Conservation (phyloP, 2,797 vertebrate genomes). For the Falco peregrinus region DNA sequence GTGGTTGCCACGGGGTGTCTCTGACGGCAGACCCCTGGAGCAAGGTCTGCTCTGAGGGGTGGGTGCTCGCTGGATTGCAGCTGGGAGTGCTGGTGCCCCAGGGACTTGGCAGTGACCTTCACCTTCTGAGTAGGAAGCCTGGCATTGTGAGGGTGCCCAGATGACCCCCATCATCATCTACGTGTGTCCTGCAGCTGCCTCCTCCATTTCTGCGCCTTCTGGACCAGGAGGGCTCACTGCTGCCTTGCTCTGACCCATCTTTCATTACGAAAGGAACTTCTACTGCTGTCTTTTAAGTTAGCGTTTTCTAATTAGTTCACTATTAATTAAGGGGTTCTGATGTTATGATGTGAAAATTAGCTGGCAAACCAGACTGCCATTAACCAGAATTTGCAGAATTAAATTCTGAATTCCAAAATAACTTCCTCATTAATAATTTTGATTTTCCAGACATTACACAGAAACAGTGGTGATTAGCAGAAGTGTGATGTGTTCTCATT, state of each 20-base stretch:
- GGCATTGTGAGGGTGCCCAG: background rate
- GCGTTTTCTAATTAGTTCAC: slow-evolving; percentile 41
- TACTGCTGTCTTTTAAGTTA: slow-evolving; percentile 9
- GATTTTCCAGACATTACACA: slow-evolving; percentile 43
- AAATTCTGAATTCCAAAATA: slow-evolving; percentile 43
- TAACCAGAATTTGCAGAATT: background rate
- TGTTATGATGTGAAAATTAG: slow-evolving; percentile 46
- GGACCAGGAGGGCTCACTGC: rapidly evolving
- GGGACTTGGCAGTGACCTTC: background rate
- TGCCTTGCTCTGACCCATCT: background rate
- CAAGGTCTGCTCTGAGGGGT: rapidly evolving
- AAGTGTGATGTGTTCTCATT: slow-evolving; percentile 20
- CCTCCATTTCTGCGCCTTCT: background rate
- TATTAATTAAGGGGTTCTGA: slow-evolving; percentile 44
- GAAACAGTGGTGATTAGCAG: slow-evolving; percentile 22
- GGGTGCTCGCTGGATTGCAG: background rate
- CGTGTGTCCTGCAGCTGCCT: background rate
- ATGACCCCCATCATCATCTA: no score
- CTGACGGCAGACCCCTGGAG: background rate
- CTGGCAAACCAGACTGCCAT: slow-evolving; percentile 29
- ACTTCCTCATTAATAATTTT: slow-evolving; percentile 57
- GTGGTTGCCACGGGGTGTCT: rapidly evolving
- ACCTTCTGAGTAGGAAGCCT: background rate
- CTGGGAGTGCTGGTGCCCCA: background rate
- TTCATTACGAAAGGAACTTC: background rate